Evolutionary conservation across 2,888 invertebrate genomes (phyloP), one percentile per base, ranked within the genome.

Genomic region (Heliconius ismenius): DNA sequence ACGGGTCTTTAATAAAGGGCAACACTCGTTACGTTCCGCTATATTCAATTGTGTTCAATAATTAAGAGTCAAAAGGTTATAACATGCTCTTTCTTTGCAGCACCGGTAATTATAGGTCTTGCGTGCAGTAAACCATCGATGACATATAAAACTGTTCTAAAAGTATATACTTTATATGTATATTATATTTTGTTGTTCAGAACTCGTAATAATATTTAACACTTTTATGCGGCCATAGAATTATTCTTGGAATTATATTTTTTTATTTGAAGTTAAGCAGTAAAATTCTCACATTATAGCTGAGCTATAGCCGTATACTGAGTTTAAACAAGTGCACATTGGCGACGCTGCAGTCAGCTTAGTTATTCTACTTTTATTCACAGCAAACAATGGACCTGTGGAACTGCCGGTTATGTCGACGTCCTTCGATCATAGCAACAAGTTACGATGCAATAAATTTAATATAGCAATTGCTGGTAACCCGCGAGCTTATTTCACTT

Each of bases 401-500:
- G 86, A 87, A 86, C 83, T 84, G 87, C 87, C 86, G 87, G 88
- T 87, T 89, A 87, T 86, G 88, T 89, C 86, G 86, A 88, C 87
- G 86, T 85, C 90, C 85, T 87, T 88, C 91, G 88, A 91, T 92
- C 90, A 89, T 87, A 87, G 89, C 86, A 88, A 88, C 90, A 87
- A 92, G 92, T 93, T 91, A 92, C 88, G 92, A 91, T 83, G 90
- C 92, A 90, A 93, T 93, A 92, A 93, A 93, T 93, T 91, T 87
- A 82, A 92, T 93, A 92, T 87, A 82, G 84, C 87, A 86, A 87
- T 91, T 91, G 92, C 91, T 91, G 90, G 86, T 90, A 92, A 91
- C 90, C 91, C 84, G 87, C 78, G 86, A 88, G 84, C 83, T n/a
- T 86, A 82, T 83, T 84, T 83, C 83, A 83, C 81, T 83, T 79